Evolutionary conservation across 2,113 vertebrate species (phyloP).

Genomic region (Acrocephalus kingi): DNA sequence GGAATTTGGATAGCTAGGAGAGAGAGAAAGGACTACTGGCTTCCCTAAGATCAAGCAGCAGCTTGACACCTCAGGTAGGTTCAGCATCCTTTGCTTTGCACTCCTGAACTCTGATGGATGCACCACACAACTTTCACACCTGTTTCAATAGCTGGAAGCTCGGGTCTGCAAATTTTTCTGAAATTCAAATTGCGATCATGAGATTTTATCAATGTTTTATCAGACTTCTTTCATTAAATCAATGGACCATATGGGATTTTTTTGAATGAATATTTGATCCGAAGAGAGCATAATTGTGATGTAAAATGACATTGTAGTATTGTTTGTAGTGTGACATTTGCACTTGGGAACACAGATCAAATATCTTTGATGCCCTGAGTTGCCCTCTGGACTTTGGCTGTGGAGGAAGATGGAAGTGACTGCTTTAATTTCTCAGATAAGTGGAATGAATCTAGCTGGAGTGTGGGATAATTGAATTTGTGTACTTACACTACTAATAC

Average conservation of each 20-base stretch:
- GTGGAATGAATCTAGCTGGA: neutral
- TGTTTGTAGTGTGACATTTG: neutral
- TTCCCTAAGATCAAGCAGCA: neutral
- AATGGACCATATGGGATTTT: accelerated
- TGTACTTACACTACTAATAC: neutral
- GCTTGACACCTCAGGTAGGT: accelerated
- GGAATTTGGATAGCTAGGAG: neutral
- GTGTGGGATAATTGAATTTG: neutral
- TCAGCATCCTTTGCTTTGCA: neutral
- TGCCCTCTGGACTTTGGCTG: neutral
- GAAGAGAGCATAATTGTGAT: neutral
- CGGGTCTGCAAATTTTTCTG: neutral
- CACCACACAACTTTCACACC: neutral
- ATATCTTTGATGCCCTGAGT: neutral
- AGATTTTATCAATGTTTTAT: neutral
- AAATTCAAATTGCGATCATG: neutral
- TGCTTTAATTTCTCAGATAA: neutral
- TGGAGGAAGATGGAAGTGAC: neutral
- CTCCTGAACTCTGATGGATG: neutral
- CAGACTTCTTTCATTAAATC: neutral
- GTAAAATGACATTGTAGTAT: neutral
- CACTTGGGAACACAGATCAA: neutral
- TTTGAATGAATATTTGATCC: neutral
- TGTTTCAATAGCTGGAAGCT: neutral
- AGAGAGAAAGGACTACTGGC: neutral